Evolutionary conservation across 1,140 invertebrate species (phyloP), one percentile per base, ranked within the genome.

Genomic region (Rhagoletis zephyria): DNA sequence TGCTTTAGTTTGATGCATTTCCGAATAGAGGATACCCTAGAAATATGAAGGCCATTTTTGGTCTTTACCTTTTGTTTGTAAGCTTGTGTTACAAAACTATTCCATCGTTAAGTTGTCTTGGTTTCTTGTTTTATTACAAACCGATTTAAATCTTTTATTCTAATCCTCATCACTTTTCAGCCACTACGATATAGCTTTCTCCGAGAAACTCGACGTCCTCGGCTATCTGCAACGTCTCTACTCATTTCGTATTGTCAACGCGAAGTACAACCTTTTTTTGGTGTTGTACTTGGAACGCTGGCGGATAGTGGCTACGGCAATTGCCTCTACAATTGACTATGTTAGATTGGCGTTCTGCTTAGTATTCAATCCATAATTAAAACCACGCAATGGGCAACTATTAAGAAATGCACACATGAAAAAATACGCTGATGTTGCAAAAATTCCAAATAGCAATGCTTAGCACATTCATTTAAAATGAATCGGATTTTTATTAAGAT

Each of bases 301-400:
- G 67, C 87, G 87, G 51, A 65, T 81, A 59, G 14, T 87, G 7
- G 61, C 30, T 40, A 65, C 87, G 4, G 87, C 85, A 6, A 67
- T 88, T n/a, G 77, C 87, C 40, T 88, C 87, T 42, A 87, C 85
- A n/a, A 45, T 87, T 30, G 87, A 88, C 61, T 88, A 88, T 65
- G n/a, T 87, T 14, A 67, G 87, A 12, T 65, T 88, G 61, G 85
- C 85, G 61, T 51, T 87, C n/a, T 81, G 70, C 7, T 59, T 88
- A 19, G 4, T 88, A 10, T 56, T 81, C 45, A 74, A 0, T 7
- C 19, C 70, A 19, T 59, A 42, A 85, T 85, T 59, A 45, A 16
- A 42, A 40, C 51, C 10, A 7, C 51, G 51, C 51, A 56, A 10
- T 56, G 1, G 51, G 10, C 3, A 70, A 70, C 51, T 45, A n/a